A percentile compares a stretch with the other conserved stretches of the same genome.
phyloP scores from a whole-genome alignment of 2,113 vertebrate genomes.

The Elachura formosa region DNA sequence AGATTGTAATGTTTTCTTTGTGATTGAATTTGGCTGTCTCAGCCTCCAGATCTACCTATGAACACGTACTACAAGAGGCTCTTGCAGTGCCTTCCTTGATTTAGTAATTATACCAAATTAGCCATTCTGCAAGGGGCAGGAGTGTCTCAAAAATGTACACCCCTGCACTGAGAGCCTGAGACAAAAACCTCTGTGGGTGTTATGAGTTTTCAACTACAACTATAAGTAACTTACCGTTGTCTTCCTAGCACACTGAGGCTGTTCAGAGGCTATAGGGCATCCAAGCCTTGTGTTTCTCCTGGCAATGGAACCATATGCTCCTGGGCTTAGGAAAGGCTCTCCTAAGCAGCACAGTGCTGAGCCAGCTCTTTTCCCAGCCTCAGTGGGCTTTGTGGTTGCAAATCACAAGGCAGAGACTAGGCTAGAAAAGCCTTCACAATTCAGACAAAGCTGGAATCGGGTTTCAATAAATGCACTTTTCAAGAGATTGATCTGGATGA shows the following conservation, averaged over 20 bases:
- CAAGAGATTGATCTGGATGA: slow-evolving; percentile 51
- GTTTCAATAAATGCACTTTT: slow-evolving; percentile 66
- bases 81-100: not conserved
- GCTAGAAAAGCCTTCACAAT: not conserved
- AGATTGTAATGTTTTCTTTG: not conserved
- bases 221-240: not conserved
- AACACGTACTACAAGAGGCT: not conserved
- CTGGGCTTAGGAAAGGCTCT: not conserved
- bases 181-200: not conserved
- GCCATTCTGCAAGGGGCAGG: not conserved
- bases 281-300: not conserved
- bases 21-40: not conserved
- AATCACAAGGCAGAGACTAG: not conserved
- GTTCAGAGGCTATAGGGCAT: not conserved
- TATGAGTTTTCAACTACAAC: not conserved
- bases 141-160: not conserved
- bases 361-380: not conserved
- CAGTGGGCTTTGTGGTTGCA: not conserved
- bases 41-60: not conserved
- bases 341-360: not conserved
- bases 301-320: fast-evolving
- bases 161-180: not conserved
- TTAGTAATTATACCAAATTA: not conserved
- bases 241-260: not conserved
- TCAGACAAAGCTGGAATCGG: slow-evolving; percentile 31